These are phyloP conservation scores for Polydrusus pterygomalis DNA, from an alignment of 2,888 invertebrate species.

Conservation along the genomic window DNA sequence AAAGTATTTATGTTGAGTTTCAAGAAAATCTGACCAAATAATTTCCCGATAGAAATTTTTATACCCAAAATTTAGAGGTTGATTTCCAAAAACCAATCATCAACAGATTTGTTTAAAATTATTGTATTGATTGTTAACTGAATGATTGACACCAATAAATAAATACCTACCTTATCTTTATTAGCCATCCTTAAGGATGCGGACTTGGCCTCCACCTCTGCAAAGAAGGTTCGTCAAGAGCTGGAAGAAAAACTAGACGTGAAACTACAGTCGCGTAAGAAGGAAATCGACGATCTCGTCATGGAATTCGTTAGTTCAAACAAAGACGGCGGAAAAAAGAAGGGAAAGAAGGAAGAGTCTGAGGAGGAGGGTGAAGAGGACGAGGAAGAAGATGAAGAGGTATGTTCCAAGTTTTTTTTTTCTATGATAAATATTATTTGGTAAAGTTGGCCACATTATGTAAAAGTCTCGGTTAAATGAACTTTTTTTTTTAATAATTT, in stretches of 20 bases:
- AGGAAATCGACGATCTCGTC: slow-evolving; percentile 90
- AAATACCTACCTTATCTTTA: not conserved
- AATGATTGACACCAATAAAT: not conserved
- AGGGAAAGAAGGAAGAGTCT: slow-evolving; percentile 72
- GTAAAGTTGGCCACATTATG: too few relatives aligned
- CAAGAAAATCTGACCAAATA: too few relatives aligned
- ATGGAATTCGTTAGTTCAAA: slow-evolving; percentile 81
- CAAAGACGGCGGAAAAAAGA: slow-evolving; percentile 72
- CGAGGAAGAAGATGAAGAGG: slow-evolving; percentile 75
- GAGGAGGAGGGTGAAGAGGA: slow-evolving; percentile 71
- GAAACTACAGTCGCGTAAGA: slow-evolving; percentile 85
- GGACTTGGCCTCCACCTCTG: slow-evolving; percentile 87
- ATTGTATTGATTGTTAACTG: too few relatives aligned
- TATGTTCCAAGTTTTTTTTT: not conserved
- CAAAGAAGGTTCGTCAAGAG: slow-evolving; percentile 91
- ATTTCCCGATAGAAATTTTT: too few relatives aligned
- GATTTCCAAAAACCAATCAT: too few relatives aligned
- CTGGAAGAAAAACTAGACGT: slow-evolving; percentile 87
- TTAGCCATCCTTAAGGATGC: slow-evolving; percentile 91
- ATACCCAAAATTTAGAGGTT: too few relatives aligned
- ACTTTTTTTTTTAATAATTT: too few relatives aligned
- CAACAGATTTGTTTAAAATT: too few relatives aligned
- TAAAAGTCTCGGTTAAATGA: too few relatives aligned
- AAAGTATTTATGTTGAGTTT: too few relatives aligned
- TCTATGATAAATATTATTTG: too few relatives aligned